Evolutionary conservation across 2,113 vertebrate species (phyloP).

Genomic region (Pavo muticus): DNA sequence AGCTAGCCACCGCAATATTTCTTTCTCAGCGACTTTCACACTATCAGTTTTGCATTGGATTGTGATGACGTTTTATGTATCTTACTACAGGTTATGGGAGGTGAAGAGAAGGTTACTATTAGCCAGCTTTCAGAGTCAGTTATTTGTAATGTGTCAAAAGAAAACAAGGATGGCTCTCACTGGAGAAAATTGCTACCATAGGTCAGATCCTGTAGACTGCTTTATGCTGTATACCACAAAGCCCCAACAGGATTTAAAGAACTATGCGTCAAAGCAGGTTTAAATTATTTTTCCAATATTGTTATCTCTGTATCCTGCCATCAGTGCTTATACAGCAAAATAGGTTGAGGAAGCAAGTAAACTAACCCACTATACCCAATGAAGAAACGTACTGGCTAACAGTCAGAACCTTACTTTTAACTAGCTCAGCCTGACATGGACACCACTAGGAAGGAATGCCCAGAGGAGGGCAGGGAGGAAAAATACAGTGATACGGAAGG

Average conservation of each 20-base stretch:
- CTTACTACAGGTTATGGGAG: conserved; percentile 31
- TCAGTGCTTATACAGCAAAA: not conserved
- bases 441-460: not conserved
- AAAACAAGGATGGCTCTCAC: not conserved
- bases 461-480: not conserved
- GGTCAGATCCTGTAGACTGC: not conserved
- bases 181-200: not conserved
- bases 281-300: not conserved
- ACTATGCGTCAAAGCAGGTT: not conserved
- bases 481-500: not conserved
- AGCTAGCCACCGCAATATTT: conserved; percentile 16
- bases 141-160: not conserved
- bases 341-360: not conserved
- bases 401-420: not conserved
- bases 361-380: not conserved
- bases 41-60: conserved; percentile 24
- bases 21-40: conserved; percentile 42
- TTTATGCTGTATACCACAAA: not conserved
- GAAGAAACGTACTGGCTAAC: not conserved
- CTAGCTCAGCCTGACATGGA: not conserved
- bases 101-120: conserved; percentile 10
- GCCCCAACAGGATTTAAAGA: not conserved
- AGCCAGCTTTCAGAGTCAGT: not conserved
- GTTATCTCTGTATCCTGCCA: not conserved
- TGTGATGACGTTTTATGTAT: conserved; percentile 22